Conservation (phyloP, 2,888 invertebrate genomes). For the Catocala sponsa region DNA sequence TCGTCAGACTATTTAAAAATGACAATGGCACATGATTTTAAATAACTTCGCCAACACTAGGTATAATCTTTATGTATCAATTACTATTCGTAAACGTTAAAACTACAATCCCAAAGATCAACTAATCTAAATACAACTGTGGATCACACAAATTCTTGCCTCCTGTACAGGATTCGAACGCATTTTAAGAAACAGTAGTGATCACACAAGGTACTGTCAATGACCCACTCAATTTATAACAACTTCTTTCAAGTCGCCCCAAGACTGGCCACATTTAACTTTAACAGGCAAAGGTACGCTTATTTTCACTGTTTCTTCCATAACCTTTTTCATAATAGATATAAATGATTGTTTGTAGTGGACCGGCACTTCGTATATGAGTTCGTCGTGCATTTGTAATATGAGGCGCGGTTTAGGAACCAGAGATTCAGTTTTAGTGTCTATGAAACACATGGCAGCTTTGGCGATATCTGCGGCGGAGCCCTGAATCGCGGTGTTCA, state of each 20-base stretch:
- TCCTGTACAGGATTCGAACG: too few species aligned
- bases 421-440: slow-evolving; percentile 78
- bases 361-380: slow-evolving; percentile 95
- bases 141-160: too few species aligned
- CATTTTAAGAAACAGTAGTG: too few species aligned
- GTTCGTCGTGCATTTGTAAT: slow-evolving; percentile 98
- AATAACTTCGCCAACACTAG: too few species aligned
- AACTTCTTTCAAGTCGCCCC: slow-evolving; percentile 89
- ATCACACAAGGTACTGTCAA: too few species aligned
- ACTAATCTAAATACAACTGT: too few species aligned
- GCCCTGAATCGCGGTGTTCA: slow-evolving; percentile 98
- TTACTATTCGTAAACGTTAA: too few species aligned
- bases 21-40: too few species aligned
- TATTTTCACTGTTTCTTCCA: slow-evolving; percentile 93
- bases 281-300: slow-evolving; percentile 96
- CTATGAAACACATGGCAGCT: slow-evolving; percentile 94
- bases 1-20: slow-evolving; percentile 37
- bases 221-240: not conserved
- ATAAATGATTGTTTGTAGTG: slow-evolving; percentile 88
- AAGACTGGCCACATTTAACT: slow-evolving; percentile 93
- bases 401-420: slow-evolving; percentile 90
- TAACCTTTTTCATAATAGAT: slow-evolving; percentile 90
- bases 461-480: slow-evolving; percentile 99
- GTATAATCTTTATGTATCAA: too few species aligned
- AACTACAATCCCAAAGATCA: too few species aligned